Percentiles rank a stretch among this genome's conserved stretches.
phyloP scores from a whole-genome alignment of 2,113 vertebrate species.

The Tychaedon coryphoeus region DNA sequence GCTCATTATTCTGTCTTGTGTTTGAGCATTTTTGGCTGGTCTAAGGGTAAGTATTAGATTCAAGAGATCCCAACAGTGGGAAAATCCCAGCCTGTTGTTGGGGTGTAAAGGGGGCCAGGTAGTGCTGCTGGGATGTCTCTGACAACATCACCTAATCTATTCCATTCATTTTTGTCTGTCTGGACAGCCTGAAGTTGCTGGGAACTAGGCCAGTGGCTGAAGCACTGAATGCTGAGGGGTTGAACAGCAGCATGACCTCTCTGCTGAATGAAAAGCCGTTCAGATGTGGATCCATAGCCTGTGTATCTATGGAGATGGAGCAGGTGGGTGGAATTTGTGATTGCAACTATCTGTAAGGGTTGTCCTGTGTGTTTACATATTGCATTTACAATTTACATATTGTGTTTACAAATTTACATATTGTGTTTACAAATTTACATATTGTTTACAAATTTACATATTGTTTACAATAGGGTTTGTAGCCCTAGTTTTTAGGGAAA shows the following conservation, averaged over 20 bases:
- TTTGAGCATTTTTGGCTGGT: background rate
- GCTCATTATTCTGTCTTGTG: background rate
- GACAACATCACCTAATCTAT: background rate
- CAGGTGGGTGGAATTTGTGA: rapidly evolving
- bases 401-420: no score
- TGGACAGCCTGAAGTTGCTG: background rate
- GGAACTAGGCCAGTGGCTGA: background rate
- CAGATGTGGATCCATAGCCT: background rate
- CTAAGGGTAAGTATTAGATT: background rate
- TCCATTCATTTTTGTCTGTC: background rate
- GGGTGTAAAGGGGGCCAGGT: background rate
- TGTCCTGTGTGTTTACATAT: background rate
- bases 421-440: no score
- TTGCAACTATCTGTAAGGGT: background rate
- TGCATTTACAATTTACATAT: no score
- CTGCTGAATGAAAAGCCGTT: background rate
- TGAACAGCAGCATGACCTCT: background rate
- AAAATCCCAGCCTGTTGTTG: background rate
- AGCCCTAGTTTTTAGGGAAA: background rate
- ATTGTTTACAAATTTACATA: no score
- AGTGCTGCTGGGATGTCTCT: background rate
- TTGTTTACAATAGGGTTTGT: background rate
- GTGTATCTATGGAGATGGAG: background rate
- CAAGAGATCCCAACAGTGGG: background rate
- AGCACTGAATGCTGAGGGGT: background rate